These are phyloP conservation scores for Pristionchus japonicus DNA, from an alignment of 2,888 invertebrate genomes.

Conservation along the genomic window DNA sequence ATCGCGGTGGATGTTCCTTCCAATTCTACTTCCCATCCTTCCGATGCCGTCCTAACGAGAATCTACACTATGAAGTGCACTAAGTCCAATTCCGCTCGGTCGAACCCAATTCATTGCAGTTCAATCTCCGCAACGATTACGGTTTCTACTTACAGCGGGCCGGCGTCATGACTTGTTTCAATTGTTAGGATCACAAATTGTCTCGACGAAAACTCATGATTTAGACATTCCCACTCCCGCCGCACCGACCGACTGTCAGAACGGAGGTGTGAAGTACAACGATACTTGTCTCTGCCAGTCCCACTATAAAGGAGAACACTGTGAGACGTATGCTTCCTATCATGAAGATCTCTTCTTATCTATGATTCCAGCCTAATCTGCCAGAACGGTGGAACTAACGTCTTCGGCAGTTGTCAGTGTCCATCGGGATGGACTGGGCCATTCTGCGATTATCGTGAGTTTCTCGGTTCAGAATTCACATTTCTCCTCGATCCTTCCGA, in stretches of 20 bases:
- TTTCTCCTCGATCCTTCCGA: slow-evolving; percentile 42
- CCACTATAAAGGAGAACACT: slow-evolving; percentile 60
- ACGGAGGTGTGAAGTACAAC: slow-evolving; percentile 63
- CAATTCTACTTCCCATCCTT: slow-evolving; percentile 68
- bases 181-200: slow-evolving; percentile 29
- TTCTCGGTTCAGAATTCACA: not conserved
- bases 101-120: slow-evolving; percentile 37
- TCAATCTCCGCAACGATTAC: slow-evolving; percentile 60
- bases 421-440: slow-evolving; percentile 61
- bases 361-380: slow-evolving; percentile 54
- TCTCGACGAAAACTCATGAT: not conserved
- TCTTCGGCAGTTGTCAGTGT: slow-evolving; percentile 56
- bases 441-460: slow-evolving; percentile 54
- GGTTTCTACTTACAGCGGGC: slow-evolving; percentile 64
- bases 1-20: slow-evolving; percentile 63
- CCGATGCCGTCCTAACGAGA: slow-evolving; percentile 58
- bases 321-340: slow-evolving; percentile 50
- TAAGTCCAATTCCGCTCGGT: not conserved
- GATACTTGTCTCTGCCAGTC: slow-evolving; percentile 63
- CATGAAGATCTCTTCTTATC: too few relatives aligned
- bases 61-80: slow-evolving; percentile 65
- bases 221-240: slow-evolving; percentile 56
- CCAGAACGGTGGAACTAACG: slow-evolving; percentile 64
- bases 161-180: slow-evolving; percentile 64
- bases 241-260: slow-evolving; percentile 62